A percentile compares a stretch with the other conserved stretches of the same genome.
These are phyloP conservation scores for Vollenhovia emeryi DNA, from an alignment of 1,140 invertebrate genomes.

Conservation along the genomic window DNA sequence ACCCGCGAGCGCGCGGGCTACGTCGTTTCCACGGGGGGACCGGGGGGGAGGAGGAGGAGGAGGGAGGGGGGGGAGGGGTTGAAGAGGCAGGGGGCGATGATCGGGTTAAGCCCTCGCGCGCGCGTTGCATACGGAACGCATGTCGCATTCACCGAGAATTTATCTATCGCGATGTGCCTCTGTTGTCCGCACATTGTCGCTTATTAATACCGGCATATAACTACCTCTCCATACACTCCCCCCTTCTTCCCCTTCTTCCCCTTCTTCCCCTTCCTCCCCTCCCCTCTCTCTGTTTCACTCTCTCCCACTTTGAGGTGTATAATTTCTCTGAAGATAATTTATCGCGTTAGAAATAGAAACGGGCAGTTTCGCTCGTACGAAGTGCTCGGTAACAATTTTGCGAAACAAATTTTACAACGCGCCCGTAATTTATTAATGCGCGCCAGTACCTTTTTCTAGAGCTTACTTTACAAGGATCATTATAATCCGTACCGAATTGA, in stretches of 20 bases:
- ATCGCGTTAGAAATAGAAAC: conserved; percentile 18
- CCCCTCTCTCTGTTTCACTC: background rate
- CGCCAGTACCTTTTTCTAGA: background rate
- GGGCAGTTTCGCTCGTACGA: background rate
- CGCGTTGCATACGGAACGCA: conserved; percentile 33
- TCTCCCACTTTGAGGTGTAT: background rate
- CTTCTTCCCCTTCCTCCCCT: background rate
- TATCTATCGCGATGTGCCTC: conserved; percentile 41
- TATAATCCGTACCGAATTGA: background rate
- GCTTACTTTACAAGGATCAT: background rate
- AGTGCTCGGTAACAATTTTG: background rate
- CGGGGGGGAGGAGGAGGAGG: too few species aligned
- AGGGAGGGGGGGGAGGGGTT: too few species aligned
- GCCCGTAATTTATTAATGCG: background rate
- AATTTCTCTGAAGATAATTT: conserved; percentile 31
- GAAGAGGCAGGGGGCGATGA: conserved; percentile 25
- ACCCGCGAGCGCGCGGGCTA: conserved; percentile 24
- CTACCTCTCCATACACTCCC: background rate
- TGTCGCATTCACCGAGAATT: conserved; percentile 46
- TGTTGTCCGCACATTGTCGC: conserved; percentile 36
- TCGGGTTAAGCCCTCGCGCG: conserved; percentile 45
- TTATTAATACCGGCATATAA: conserved; percentile 38
- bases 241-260: background rate
- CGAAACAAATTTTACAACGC: background rate
- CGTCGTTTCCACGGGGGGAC: conserved; percentile 9